Percentiles rank a stretch among this genome's conserved stretches.
phyloP scores from a whole-genome alignment of 2,797 vertebrate species.

The Manis pentadactyla region DNA sequence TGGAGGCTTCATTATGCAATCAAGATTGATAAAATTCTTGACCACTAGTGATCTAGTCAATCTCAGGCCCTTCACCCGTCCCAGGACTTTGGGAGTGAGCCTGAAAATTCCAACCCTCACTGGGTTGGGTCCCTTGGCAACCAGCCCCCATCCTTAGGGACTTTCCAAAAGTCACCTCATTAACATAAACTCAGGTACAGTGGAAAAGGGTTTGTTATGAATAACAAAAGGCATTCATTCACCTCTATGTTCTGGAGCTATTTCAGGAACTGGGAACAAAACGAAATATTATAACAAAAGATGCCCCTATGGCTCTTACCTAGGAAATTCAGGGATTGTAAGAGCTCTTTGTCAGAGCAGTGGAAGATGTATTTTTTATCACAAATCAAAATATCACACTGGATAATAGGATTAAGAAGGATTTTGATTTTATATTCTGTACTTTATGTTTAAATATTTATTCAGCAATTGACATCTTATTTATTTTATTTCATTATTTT shows the following conservation, averaged over 20 bases:
- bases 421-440: slow-evolving; percentile 17
- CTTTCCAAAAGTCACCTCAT: neutral
- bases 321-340: neutral
- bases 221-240: neutral
- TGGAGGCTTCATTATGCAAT: neutral
- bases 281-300: neutral
- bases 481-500: neutral
- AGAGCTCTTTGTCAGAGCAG: neutral
- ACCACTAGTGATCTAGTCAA: neutral
- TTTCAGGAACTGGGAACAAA: slow-evolving; percentile 8
- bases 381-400: neutral
- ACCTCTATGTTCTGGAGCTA: neutral
- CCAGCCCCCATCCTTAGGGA: neutral
- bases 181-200: neutral
- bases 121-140: neutral
- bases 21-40: neutral
- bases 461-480: neutral
- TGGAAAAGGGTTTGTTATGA: neutral
- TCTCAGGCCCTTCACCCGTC: neutral
- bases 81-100: neutral
- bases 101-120: neutral
- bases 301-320: neutral
- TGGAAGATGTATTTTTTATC: neutral
- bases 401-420: neutral
- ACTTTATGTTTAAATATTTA: neutral